These are phyloP conservation scores for Columbina picui DNA, from an alignment of 2,113 vertebrate species.

Conservation along the genomic window DNA sequence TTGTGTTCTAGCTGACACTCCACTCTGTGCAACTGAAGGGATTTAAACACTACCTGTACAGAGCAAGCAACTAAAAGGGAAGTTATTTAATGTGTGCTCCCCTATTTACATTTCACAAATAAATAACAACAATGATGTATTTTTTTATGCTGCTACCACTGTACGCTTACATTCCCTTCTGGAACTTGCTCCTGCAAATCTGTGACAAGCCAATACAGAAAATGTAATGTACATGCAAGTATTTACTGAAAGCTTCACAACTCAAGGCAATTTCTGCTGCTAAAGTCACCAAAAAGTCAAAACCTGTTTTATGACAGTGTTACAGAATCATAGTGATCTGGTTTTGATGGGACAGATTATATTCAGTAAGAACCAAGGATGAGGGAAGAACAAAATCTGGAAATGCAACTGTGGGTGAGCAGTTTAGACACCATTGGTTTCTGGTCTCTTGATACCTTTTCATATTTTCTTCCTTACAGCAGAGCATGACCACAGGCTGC, in stretches of 20 bases:
- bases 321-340: neutral
- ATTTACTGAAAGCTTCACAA: neutral
- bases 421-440: neutral
- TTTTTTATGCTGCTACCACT: neutral
- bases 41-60: neutral
- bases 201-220: neutral
- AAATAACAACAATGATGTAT: neutral
- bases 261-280: neutral
- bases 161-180: neutral
- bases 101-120: neutral
- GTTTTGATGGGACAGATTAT: neutral
- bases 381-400: neutral
- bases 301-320: neutral
- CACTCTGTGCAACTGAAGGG: neutral
- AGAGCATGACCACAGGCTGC: accelerated
- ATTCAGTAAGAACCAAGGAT: neutral
- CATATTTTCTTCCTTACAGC: neutral
- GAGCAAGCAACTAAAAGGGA: neutral
- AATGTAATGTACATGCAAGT: neutral
- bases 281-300: neutral
- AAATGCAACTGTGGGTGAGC: neutral
- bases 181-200: neutral
- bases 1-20: neutral
- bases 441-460: neutral
- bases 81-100: neutral